Conservation (phyloP, 2,888 invertebrate species). For the Ephialtes manifestator region DNA sequence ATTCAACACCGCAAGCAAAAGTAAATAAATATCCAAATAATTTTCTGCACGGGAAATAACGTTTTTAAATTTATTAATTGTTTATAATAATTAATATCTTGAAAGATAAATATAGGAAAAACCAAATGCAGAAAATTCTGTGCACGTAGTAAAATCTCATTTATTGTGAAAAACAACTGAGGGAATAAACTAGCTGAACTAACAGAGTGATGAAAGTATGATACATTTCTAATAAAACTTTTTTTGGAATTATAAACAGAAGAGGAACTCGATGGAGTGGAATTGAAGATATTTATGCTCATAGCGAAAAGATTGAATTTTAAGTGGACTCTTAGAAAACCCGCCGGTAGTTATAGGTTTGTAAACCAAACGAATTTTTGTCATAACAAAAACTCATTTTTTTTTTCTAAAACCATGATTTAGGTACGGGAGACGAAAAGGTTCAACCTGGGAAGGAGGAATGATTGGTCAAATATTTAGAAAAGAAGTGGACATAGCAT, state of each 20-base stretch:
- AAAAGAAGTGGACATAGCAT: constrained; percentile 80
- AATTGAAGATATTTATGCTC: no score
- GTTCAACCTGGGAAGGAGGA: constrained; percentile 78
- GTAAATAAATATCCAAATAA: no score
- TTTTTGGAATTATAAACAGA: constrained; percentile 64
- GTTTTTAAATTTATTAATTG: no score
- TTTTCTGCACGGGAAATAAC: no score
- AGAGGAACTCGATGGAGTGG: constrained; percentile 78
- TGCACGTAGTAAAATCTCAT: no score
- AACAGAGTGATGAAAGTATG: neutral
- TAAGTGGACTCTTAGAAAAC: constrained; percentile 77
- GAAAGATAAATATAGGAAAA: no score
- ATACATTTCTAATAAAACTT: neutral
- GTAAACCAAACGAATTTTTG: constrained; percentile 21
- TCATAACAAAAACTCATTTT: neutral
- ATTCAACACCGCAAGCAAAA: no score
- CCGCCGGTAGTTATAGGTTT: constrained; percentile 74
- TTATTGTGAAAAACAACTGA: no score
- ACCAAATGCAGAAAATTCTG: no score
- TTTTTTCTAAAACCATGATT: neutral
- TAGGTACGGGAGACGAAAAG: constrained; percentile 78
- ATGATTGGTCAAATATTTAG: constrained; percentile 75
- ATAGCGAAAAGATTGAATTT: no score
- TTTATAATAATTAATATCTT: no score
- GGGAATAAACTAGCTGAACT: no score